Evolutionary conservation across 2,113 vertebrate genomes (phyloP).

Genomic region (Triplophysa rosa): DNA sequence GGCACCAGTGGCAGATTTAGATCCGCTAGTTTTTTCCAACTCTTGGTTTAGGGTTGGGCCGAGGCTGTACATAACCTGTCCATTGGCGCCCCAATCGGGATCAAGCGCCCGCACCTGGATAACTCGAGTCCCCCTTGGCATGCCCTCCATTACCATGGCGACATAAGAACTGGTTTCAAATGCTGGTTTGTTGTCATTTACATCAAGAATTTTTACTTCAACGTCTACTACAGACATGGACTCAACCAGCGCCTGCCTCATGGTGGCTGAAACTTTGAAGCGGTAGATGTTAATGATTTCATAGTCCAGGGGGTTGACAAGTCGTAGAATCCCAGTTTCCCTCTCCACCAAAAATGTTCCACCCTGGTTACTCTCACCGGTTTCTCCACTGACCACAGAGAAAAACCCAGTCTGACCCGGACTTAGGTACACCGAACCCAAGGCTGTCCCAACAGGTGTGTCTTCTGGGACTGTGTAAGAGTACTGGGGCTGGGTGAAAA

Average conservation of each 20-base stretch:
- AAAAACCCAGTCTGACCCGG: constrained; percentile 79
- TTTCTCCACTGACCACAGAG: constrained; percentile 81
- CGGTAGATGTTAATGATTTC: constrained; percentile 82
- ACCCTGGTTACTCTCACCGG: constrained; percentile 84
- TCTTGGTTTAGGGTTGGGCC: constrained; percentile 71
- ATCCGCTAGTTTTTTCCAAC: constrained; percentile 58
- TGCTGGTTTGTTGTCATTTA: constrained; percentile 93
- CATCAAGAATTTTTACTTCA: constrained; percentile 89
- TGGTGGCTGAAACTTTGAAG: constrained; percentile 88
- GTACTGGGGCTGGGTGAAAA: constrained; percentile 93
- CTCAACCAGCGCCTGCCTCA: constrained; percentile 84
- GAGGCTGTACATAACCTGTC: constrained; percentile 89
- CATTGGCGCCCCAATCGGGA: constrained; percentile 90
- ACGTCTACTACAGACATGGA: constrained; percentile 86
- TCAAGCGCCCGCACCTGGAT: constrained; percentile 88
- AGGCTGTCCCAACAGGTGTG: constrained; percentile 80
- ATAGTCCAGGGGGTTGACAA: constrained; percentile 87
- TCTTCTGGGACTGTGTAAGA: constrained; percentile 90
- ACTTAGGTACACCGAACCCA: constrained; percentile 85
- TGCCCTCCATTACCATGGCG: constrained; percentile 92
- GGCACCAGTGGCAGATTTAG: constrained; percentile 38
- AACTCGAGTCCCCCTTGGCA: constrained; percentile 89
- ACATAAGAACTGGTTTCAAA: constrained; percentile 89
- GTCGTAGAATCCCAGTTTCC: constrained; percentile 84
- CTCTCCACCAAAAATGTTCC: constrained; percentile 86